These are phyloP conservation scores for Lycophotia porphyrea DNA, from an alignment of 2,888 invertebrate genomes.

Conservation along the genomic window DNA sequence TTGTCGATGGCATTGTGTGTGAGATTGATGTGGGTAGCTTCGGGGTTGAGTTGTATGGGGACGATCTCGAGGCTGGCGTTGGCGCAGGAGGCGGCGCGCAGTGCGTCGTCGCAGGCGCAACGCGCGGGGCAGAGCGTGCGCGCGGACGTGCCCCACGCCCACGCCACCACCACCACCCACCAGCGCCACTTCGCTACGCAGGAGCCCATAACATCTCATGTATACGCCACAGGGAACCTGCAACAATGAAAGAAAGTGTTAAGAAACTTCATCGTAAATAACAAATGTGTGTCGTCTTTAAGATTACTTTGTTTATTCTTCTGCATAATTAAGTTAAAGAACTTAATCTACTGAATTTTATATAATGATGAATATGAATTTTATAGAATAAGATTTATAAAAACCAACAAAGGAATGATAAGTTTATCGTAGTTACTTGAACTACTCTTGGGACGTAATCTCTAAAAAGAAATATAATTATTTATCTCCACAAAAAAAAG, in stretches of 20 bases:
- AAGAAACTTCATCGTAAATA: slow-evolving; percentile 9
- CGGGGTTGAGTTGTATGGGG: slow-evolving; percentile 97
- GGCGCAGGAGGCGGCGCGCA: slow-evolving; percentile 94
- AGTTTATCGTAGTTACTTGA: slow-evolving; percentile 26
- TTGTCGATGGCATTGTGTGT: slow-evolving; percentile 95
- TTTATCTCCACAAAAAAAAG: slow-evolving; percentile 66
- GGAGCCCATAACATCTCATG: slow-evolving; percentile 90
- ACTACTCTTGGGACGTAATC: slow-evolving; percentile 32
- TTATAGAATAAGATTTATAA: neutral
- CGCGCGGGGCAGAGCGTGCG: slow-evolving; percentile 94
- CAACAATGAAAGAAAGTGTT: slow-evolving; percentile 72
- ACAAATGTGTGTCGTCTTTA: neutral
- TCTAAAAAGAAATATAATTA: slow-evolving; percentile 54
- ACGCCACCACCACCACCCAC: slow-evolving; percentile 89
- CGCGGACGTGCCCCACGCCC: slow-evolving; percentile 89
- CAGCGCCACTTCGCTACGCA: slow-evolving; percentile 88
- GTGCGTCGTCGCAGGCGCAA: slow-evolving; percentile 95
- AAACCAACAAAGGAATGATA: neutral
- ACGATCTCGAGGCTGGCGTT: slow-evolving; percentile 95
- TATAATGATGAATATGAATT: too few species aligned
- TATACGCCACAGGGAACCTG: slow-evolving; percentile 84
- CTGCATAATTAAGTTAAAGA: neutral
- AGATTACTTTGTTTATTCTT: neutral
- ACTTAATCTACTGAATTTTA: neutral
- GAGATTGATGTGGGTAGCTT: slow-evolving; percentile 95